Base-by-base conservation (phyloP, 1,140 invertebrate genomes). In the Gryon sp. region DNA sequence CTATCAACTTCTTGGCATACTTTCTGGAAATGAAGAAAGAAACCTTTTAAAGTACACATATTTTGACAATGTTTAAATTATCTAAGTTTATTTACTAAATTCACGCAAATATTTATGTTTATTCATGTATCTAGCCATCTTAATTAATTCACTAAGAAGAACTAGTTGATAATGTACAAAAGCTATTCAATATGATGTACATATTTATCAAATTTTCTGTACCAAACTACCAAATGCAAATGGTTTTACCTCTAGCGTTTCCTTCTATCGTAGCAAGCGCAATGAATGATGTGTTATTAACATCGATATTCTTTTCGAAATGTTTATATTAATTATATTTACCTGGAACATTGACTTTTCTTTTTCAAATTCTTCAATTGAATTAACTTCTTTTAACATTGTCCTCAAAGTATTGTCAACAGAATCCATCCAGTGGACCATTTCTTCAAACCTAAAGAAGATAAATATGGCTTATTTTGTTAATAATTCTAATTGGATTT, bases 311-410 rank as follows among this genome's bases (percentile, higher is more conserved):
- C 12, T 62, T 20, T 22, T 46, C n/a, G n/a, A 32, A 52, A 70
- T 18, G 15, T 11, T 45, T 82, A 26, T 41, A 30, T 20, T 38
- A 38, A 11, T 4, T 24, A 46, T 45, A 52, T 63, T 86, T 90
- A 97, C 96, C 93, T 97, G 94, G 90, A 98, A 98, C 80, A 95
- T 92, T 15, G 92, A 92, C 85, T 96, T 95, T 86, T 97, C 93
- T 62, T 92, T 91, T 83, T 98, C 96, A 85, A 98, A 98, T 76
- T 97, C 95, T 77, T 96, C 94, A 79, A 94, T 91, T 1, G 93
- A 93, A 46, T 94, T 92, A 2, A 96, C 93, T 86, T 98, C 95
- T 60, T 93, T 92, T 3, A 96, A 92, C 72, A 98, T 94, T 50
- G 93, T 93, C 80, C 93, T 93, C 63, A 98, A 90, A 18, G 93